A percentile compares a stretch with the other conserved stretches of the same genome.
These are phyloP conservation scores for Gymnosoma rotundatum DNA, from an alignment of 2,888 invertebrate species.

Conservation along the genomic window DNA sequence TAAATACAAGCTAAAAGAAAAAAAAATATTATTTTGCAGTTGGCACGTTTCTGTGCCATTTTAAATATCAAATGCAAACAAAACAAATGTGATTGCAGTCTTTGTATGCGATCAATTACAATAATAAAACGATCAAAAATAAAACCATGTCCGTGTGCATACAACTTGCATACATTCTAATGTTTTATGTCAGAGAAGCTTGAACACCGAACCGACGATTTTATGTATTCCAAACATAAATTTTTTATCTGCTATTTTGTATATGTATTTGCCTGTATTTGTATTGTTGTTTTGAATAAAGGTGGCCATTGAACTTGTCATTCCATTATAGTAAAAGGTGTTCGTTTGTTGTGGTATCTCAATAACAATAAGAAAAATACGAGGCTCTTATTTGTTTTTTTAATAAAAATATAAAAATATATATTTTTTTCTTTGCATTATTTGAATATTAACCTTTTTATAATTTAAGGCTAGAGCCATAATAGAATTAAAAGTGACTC, in stretches of 20 bases:
- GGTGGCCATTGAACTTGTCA: slow-evolving; percentile 66
- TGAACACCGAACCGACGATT: neutral
- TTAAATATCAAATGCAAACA: slow-evolving; percentile 24
- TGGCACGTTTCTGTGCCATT: slow-evolving; percentile 65
- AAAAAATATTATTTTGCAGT: slow-evolving; percentile 48
- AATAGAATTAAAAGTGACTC: neutral
- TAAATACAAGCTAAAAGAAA: neutral
- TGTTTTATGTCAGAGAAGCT: slow-evolving; percentile 10
- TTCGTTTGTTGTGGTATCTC: slow-evolving; percentile 36
- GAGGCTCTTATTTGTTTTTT: slow-evolving; percentile 47
- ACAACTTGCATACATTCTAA: neutral
- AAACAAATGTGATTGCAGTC: slow-evolving; percentile 39
- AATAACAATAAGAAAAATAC: slow-evolving; percentile 13
- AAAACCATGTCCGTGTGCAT: slow-evolving; percentile 23
- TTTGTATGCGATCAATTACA: slow-evolving; percentile 53
- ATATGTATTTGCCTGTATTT: slow-evolving; percentile 2
- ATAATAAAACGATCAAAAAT: slow-evolving; percentile 62
- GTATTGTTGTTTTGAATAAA: slow-evolving; percentile 33
- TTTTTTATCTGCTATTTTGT: slow-evolving; percentile 22
- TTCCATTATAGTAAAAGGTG: slow-evolving; percentile 43
- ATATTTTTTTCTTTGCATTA: neutral
- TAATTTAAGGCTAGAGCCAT: neutral
- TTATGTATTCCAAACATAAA: slow-evolving; percentile 51
- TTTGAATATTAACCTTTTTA: slow-evolving; percentile 16
- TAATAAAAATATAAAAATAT: slow-evolving; percentile 8